Conservation (phyloP, 64 coral and sea anemone species). For the Stichodactyla helianthus region DNA sequence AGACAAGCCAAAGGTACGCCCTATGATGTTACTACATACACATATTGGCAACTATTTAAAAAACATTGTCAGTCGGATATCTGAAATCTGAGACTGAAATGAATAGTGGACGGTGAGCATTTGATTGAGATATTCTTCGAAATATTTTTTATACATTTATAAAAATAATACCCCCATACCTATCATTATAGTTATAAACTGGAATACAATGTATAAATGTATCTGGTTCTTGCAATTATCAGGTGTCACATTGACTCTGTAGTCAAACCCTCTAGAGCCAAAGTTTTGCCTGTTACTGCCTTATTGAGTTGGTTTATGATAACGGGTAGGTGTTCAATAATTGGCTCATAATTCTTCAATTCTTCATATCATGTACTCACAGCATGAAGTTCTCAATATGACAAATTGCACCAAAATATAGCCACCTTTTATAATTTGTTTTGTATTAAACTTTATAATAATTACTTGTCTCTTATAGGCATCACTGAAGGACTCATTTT, state of each 20-base stretch:
- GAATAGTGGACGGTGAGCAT: no score
- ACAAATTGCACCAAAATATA: background rate
- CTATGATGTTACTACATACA: no score
- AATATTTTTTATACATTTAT: no score
- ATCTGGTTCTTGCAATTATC: background rate
- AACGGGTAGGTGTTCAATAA: background rate
- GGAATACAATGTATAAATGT: no score
- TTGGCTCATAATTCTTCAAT: background rate
- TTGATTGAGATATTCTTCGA: no score
- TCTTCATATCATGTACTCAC: background rate
- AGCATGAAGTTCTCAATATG: conserved; percentile 11
- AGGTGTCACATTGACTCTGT: background rate
- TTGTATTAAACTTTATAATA: background rate
- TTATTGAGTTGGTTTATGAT: conserved; percentile 1
- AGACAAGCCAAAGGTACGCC: conserved; percentile 51
- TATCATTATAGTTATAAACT: no score
- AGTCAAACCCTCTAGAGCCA: background rate
- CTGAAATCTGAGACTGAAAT: no score
- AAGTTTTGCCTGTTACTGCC: background rate
- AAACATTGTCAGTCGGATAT: no score
- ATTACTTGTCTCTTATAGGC: conserved; percentile 5
- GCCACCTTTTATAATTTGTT: background rate
- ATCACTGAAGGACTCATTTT: conserved; percentile 27
- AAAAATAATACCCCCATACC: background rate
- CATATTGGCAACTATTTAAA: no score